Base-by-base conservation (phyloP, 2,888 invertebrate genomes). In the Schizaphis graminum region DNA sequence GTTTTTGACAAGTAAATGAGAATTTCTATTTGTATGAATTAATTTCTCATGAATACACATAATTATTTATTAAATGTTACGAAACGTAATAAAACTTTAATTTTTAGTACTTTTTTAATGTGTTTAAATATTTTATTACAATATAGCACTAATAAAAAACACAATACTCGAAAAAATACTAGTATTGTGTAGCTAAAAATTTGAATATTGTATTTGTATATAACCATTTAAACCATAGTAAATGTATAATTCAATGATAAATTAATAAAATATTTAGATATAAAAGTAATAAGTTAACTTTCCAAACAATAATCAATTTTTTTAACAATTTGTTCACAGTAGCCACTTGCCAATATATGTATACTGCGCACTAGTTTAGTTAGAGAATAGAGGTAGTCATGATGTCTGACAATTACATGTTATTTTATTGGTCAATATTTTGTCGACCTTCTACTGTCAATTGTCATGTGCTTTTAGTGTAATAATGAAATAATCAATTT, bases 401-500 rank as follows among this genome's bases (percentile, higher is more conserved):
- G 77, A 77, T 77, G 35, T 35, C 77, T 35, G 35, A 3, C 77
- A 77, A 77, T 77, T 77, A 35, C 77, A 41, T 77, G 77, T 35
- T 77, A 77, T 77, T n/a, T 35, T 77, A 35, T 77, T 77, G 77
- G 77, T 77, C 77, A 77, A 77, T 77, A 77, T 77, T 85, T 53
- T 89, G 35, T 41, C 26, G 88, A 89, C 88, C 57, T 89, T 89
- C 89, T 57, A 44, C 28, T 89, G 13, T 57, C 89, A 89, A 57
- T 41, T 56, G 44, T 57, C 44, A 89, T 77, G 57, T 41, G 41
- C 26, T 89, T 26, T 89, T 89, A 28, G 88, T 11, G 41, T 44
- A 44, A 57, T 28, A 49, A 77, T 77, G 28, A 89, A 89, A 57
- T 57, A 89, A 57, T 57, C 41, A 57, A 89, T 89, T 89, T 57